Percentiles rank a stretch among this genome's conserved stretches.
Evolutionary conservation across 2,797 vertebrate species (phyloP).

Genomic region (Tokudaia muenninki): DNA sequence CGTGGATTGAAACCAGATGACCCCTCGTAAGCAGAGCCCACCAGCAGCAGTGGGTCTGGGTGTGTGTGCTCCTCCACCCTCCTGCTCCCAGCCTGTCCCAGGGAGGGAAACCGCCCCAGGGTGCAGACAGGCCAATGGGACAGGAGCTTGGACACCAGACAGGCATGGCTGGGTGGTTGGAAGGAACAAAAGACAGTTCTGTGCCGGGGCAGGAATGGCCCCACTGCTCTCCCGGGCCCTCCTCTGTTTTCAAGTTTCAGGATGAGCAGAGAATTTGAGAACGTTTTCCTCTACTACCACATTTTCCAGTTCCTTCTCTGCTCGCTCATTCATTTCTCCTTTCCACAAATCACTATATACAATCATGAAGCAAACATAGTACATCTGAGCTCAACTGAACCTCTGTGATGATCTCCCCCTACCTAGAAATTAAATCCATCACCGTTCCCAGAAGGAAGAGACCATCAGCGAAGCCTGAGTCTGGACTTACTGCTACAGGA

Average conservation of each 20-base stretch:
- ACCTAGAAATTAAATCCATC: neutral
- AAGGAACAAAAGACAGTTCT: neutral
- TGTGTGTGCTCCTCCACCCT: neutral
- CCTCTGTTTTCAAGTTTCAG: neutral
- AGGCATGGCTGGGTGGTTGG: neutral
- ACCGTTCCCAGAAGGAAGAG: neutral
- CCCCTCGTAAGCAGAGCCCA: constrained; percentile 78
- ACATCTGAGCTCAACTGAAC: neutral
- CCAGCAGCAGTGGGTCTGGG: constrained; percentile 77
- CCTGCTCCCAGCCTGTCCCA: neutral
- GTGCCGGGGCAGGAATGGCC: neutral
- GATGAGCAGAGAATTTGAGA: neutral
- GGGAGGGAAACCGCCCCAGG: neutral
- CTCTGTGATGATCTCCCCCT: neutral
- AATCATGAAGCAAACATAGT: neutral
- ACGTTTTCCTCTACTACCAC: neutral
- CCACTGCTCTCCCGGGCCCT: neutral
- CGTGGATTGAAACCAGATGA: constrained; percentile 86
- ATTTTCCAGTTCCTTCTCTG: neutral
- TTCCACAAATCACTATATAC: neutral
- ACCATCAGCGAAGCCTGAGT: neutral
- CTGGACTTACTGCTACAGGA: neutral
- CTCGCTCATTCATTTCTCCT: neutral
- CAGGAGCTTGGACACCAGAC: neutral
- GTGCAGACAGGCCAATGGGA: neutral